Evolutionary conservation across 2,113 vertebrate genomes (phyloP), one percentile per base, ranked within the genome.

Genomic region (Bostrychus sinensis): DNA sequence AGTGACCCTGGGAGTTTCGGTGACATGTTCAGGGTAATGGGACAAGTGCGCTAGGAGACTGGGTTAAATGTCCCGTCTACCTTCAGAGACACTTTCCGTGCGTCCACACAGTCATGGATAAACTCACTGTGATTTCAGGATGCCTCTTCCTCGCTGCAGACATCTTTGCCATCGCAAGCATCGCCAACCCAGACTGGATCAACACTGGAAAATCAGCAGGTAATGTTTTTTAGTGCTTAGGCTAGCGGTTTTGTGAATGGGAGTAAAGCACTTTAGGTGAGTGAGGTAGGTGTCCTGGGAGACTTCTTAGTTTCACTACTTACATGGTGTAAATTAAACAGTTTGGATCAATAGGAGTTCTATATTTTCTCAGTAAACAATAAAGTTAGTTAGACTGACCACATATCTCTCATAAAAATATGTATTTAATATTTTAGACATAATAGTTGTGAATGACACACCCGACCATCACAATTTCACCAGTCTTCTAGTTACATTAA

Each of bases 131-230:
- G 85, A 96, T 98, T 78, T 97, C 96, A 92, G 95, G 94, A 93
- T 98, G 96, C 82, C 94, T 98, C 78, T 98, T 98, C 87, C 92
- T 98, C 84, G 94, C 95, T 56, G 95, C 95, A 28, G 95, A 98
- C 90, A 95, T 98, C 87, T 98, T 98, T 85, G 96, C 96, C 83
- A 96, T 98, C 89, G 96, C 95, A 89, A 98, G 96, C 90, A 92
- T 98, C 86, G 94, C 91, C 78, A 96, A 95, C 87, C 95, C 95
- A 60, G 95, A 98, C 91, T 98, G 96, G 96, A 96, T 98, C 92
- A 97, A 96, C 92, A 95, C 95, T 17, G 95, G 95, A 70, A 93
- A 95, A 66, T 93, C 94, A 39, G 93, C 94, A 63, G 94, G 96
- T 97, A 91, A 92, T 22, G 30, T 23, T 9, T 13, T 46, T 34